phyloP scores from a whole-genome alignment of 2,797 vertebrate species.

The Potorous gilbertii region DNA sequence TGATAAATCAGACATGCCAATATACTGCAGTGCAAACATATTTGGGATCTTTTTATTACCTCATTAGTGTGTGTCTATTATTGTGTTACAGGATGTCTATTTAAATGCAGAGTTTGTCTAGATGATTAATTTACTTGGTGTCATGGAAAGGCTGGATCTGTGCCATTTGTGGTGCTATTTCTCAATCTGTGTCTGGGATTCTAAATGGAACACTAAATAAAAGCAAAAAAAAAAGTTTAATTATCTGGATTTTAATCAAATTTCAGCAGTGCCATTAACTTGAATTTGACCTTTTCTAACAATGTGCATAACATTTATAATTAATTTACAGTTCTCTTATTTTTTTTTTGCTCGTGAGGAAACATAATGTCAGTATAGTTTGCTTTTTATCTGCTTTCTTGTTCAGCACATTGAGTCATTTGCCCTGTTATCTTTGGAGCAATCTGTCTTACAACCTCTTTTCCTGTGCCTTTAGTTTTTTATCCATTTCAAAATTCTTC shows the following conservation, averaged over 20 bases:
- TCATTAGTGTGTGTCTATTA: background rate
- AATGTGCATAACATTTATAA: constrained; percentile 1
- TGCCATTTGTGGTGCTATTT: constrained; percentile 32
- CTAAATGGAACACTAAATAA: background rate
- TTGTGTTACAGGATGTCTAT: constrained; percentile 61
- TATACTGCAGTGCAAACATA: background rate
- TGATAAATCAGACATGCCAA: background rate
- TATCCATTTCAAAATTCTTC: background rate
- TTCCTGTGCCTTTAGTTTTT: background rate
- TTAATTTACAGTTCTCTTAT: constrained; percentile 31
- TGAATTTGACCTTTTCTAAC: constrained; percentile 14
- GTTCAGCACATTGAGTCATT: background rate
- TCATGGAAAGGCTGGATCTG: constrained; percentile 34
- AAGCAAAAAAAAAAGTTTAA: constrained; percentile 56
- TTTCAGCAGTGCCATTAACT: background rate
- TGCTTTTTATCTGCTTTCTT: background rate
- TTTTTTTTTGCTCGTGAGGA: background rate
- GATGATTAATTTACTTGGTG: constrained; percentile 53
- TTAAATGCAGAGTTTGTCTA: constrained; percentile 63
- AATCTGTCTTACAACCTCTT: background rate
- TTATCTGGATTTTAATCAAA: constrained; percentile 55
- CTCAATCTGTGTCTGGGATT: background rate
- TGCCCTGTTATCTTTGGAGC: background rate
- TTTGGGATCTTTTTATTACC: background rate
- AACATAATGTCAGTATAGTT: background rate